Evolutionary conservation across 92 coral and sea anemone species (phyloP), one percentile per base, ranked within the genome.

Genomic region (Parazoanthus swiftii): DNA sequence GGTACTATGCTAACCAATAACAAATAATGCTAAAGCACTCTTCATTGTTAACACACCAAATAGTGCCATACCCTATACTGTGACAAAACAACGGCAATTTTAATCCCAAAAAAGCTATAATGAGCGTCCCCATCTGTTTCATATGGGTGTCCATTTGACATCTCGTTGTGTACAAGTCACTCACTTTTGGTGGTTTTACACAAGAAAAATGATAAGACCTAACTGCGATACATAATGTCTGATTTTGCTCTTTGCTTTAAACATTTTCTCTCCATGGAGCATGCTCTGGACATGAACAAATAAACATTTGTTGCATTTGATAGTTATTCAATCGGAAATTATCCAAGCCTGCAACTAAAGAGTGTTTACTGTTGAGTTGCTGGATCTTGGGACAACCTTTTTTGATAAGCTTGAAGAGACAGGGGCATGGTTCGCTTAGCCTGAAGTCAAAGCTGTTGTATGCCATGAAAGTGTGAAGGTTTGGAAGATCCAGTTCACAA

Each of bases 341-440:
- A 6, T 81, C 80, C 42, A 93, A 77, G 51, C 96, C 96, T 51
- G 93, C 74, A 42, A 51, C 76, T 37, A 18, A 50, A 26, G 91
- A 92, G n/a, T 86, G 85, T 39, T 79, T 81, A 39, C 43, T 43
- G 76, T 94, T 94, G 2, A 94, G 89, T 51, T 81, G 88, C 56
- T 50, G 81, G 66, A 94, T 81, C 13, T 51, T 74, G 1, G 96
- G 96, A 46, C 96, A 94, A 0, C 96, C 96, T 29, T 82, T 77
- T 25, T 80, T 79, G 36, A 92, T 86, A 58, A 92, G 39, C 7
- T 86, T 88, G 78, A 90, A 94, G 70, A 94, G 81, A 73, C 96
- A 94, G 20, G 89, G 86, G 59, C 87, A 84, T 0, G 87, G 87
- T 18, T 71, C 77, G 74, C 81, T 42, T 58, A 20, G 72, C 54